A percentile compares a stretch with the other conserved stretches of the same genome.
phyloP scores from a whole-genome alignment of 2,113 vertebrate species.

The Columba janthina region DNA sequence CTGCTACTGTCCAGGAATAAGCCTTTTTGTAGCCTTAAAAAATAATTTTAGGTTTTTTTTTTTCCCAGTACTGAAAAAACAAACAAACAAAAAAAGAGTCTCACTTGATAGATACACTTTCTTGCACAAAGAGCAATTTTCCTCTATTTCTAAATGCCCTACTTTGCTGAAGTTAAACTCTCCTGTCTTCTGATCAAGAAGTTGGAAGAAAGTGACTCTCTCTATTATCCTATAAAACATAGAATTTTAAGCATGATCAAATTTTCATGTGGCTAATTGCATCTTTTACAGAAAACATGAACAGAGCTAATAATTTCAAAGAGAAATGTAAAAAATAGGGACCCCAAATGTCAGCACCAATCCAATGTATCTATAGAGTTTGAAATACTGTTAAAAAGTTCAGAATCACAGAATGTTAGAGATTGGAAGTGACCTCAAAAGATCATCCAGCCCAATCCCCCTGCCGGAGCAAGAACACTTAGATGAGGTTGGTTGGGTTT shows the following conservation, averaged over 20 bases:
- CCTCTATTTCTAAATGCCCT: not conserved
- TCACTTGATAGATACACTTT: not conserved
- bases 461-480: too few species aligned
- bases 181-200: not conserved
- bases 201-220: not conserved
- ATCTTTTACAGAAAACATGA: not conserved
- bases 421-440: too few species aligned
- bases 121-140: not conserved
- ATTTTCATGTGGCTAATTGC: too few species aligned
- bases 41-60: not conserved
- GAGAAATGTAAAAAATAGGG: not conserved
- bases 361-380: not conserved
- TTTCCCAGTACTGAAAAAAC: not conserved
- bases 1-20: not conserved
- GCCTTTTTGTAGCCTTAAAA: not conserved
- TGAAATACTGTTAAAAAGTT: not conserved
- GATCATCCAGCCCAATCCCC: too few species aligned
- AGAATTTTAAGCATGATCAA: not conserved
- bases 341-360: not conserved
- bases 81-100: not conserved
- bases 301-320: not conserved
- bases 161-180: not conserved
- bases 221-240: not conserved
- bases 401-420: too few species aligned
- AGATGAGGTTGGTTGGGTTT: not conserved